Base-by-base conservation (phyloP, 2,113 vertebrate genomes). In the Proteles cristata region DNA sequence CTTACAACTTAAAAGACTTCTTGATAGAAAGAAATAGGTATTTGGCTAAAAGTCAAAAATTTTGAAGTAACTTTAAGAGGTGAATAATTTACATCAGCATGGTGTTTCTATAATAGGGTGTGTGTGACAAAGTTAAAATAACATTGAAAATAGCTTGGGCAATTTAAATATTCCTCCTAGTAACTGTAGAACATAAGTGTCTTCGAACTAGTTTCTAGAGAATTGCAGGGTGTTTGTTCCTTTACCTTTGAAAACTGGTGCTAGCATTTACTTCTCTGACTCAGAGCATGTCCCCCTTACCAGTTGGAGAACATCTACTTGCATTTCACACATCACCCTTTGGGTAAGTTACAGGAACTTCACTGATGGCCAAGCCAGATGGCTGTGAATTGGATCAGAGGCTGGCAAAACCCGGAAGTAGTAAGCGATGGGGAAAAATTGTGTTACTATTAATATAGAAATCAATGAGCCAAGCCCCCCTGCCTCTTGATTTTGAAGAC, bases 91-190 rank as follows among this genome's bases (percentile, higher is more conserved):
- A 82, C 79, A 91, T 96, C 71, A 77, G n/a, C 65, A 43, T 61
- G 23, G 65, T 91, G 96, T 93, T 97, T 98, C 77, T 76, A 96
- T 90, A 96, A 94, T 85, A 87, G 39, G 19, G 50, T 81, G 66
- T 92, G 90, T 94, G 81, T 81, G 90, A 88, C 50, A 88, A 90
- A 97, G 94, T 96, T 95, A 96, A 97, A 97, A 94, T 45, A 90
- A 94, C 89, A 97, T 28, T 88, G 69, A 77, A 87, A 88, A 87
- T 96, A 88, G 69, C 45, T 55, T 89, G 65, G 91, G 28, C 55
- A 79, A 89, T 97, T 97, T 97, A 82, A 89, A 89, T 97, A 92
- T 93, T 74, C 73, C 63, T 96, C 63, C 74, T 45, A 45, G 26
- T 81, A 69, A 88, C 65, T 76, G 85, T 76, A 97, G 66, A 93